Conservation (phyloP, 2,797 vertebrate genomes). For the Gambelia wislizenii region DNA sequence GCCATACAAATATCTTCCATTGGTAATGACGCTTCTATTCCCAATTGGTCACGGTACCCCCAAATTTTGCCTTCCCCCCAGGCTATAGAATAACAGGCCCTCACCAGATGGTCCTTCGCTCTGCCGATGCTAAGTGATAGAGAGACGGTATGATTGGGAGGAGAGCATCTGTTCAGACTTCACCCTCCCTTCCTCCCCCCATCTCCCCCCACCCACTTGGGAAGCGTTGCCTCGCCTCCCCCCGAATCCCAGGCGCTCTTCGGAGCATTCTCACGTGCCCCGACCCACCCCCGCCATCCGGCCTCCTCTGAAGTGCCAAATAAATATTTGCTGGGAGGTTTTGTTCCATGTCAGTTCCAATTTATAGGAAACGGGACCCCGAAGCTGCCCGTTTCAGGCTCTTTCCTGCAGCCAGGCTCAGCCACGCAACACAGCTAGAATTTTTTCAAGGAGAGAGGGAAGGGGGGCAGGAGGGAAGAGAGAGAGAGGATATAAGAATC, state of each 20-base stretch:
- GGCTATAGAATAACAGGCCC: slow-evolving; percentile 47
- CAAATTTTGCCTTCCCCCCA: slow-evolving; percentile 3
- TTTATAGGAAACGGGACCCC: neutral
- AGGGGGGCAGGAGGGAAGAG: no score
- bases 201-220: slow-evolving; percentile 1
- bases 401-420: neutral
- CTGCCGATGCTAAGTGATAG: slow-evolving; percentile 30
- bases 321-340: slow-evolving; percentile 57
- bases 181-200: neutral
- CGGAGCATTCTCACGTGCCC: slow-evolving; percentile 48
- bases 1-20: neutral
- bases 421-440: neutral
- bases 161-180: slow-evolving; percentile 55
- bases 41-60: slow-evolving; percentile 1
- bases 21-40: neutral
- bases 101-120: slow-evolving; percentile 52
- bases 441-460: no score
- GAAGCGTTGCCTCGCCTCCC: neutral
- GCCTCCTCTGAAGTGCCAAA: slow-evolving; percentile 40
- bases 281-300: neutral
- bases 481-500: neutral
- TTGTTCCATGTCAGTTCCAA: slow-evolving; percentile 46
- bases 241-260: slow-evolving; percentile 65
- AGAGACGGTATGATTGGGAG: slow-evolving; percentile 6
- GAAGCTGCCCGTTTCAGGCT: neutral